Evolutionary conservation across 64 coral and sea anemone species (phyloP), one percentile per base, ranked within the genome.

Genomic region (Anthopleura sola): DNA sequence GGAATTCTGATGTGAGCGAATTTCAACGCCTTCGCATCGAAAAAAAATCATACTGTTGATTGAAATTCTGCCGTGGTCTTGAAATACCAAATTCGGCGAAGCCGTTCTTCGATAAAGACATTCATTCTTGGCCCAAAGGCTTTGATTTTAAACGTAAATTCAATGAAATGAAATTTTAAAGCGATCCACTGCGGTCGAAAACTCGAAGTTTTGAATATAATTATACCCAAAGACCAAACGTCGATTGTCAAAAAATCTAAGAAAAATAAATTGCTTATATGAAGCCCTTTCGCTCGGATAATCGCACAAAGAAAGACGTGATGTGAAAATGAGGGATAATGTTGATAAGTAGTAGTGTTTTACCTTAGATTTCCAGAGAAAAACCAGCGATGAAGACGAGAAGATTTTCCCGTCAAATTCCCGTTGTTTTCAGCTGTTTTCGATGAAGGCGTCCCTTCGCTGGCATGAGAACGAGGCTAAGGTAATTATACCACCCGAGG

Each of bases 401-500:
- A 6, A 69, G 7, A 47, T 33, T 44, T 79, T 38, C 17, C 37
- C 18, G 39, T 48, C 4, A 79, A 79, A 79, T 23, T 44, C 75
- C 24, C 16, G 36, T 79, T 24, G n/a, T 38, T 79, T 79, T 24
- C 76, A 79, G 76, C 76, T 79, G 76, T 79, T 79, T 23, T 23
- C n/a, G 5, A 26, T 9, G 58, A 34, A 71, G 76, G 76, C 76
- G 76, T 79, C 44, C 76, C 36, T 79, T 44, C 76, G 36, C 13
- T 19, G 36, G 6, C 37, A 44, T 79, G 16, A 1, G 15, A 48
- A 79, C 76, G 76, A 79, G 76, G 11, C 38, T 79, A 48, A 6
- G 75, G 75, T 77, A 36, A 77, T 77, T 77, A 77, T 77, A 71
- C 74, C 76, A 79, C 37, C 76, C 76, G 3, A 79, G 76, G 76